Percentiles rank a stretch among this genome's conserved stretches.
These are phyloP conservation scores for Calycopis cecrops DNA, from an alignment of 1,140 invertebrate genomes.

Conservation along the genomic window DNA sequence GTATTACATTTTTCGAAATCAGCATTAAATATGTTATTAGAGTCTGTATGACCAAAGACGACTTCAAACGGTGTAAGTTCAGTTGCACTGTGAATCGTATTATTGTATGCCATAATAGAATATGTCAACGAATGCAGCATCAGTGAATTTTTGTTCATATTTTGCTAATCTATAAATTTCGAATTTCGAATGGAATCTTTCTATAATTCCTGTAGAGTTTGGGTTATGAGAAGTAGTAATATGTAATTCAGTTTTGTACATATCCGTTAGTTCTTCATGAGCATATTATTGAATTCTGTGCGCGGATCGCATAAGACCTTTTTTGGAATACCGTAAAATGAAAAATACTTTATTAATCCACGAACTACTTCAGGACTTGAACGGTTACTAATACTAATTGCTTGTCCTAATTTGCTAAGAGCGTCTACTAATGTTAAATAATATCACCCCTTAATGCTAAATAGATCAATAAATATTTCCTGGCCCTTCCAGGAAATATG, in stretches of 20 bases:
- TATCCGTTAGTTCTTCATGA: constrained; percentile 28
- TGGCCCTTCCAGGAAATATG: no score
- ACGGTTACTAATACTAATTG: constrained; percentile 26
- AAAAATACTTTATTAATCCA: constrained; percentile 32
- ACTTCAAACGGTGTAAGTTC: constrained; percentile 34
- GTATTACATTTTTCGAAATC: constrained; percentile 24
- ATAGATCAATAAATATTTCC: constrained; percentile 36
- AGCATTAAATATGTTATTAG: constrained; percentile 21
- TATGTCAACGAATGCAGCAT: constrained; percentile 29
- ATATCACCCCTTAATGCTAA: constrained; percentile 30
- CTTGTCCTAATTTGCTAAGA: constrained; percentile 38
- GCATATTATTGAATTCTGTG: constrained; percentile 35
- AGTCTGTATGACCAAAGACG: constrained; percentile 35
- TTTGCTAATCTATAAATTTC: constrained; percentile 38
- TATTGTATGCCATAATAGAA: constrained; percentile 33
- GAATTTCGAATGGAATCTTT: constrained; percentile 37
- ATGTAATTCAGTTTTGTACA: constrained; percentile 38
- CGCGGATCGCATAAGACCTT: constrained; percentile 32
- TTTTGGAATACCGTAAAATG: constrained; percentile 24
- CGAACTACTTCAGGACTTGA: constrained; percentile 30
- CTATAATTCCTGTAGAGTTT: constrained; percentile 40
- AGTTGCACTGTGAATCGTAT: constrained; percentile 28
- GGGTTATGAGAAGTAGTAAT: constrained; percentile 40
- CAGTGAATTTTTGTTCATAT: constrained; percentile 30
- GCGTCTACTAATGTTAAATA: constrained; percentile 33